These are phyloP conservation scores for Diarsia dahlii DNA, from an alignment of 2,888 invertebrate species.

Conservation along the genomic window DNA sequence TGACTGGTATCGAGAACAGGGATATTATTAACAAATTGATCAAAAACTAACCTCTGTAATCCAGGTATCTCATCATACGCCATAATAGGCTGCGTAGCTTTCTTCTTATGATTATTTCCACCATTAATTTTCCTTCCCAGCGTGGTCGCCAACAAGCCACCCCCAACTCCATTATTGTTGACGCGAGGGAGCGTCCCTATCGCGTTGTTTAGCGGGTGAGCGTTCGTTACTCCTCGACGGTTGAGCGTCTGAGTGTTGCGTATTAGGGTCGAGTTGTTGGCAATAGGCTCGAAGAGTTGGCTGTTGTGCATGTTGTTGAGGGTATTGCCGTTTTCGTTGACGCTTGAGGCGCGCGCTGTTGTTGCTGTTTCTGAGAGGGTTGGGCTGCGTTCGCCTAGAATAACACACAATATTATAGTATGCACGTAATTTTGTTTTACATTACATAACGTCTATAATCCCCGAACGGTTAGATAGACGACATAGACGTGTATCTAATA, in stretches of 20 bases:
- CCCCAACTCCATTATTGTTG: conserved; percentile 81
- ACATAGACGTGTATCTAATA: too few relatives aligned
- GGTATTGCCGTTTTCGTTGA: conserved; percentile 86
- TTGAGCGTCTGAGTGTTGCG: conserved; percentile 87
- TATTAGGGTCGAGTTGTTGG: conserved; percentile 79
- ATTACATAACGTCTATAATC: too few relatives aligned
- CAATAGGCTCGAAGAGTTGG: conserved; percentile 76
- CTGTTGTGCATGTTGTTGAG: conserved; percentile 79
- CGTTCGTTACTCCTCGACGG: conserved; percentile 80
- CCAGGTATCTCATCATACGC: conserved; percentile 92
- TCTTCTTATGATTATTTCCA: conserved; percentile 89
- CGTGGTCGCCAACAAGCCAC: conserved; percentile 83
- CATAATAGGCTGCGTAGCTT: conserved; percentile 88
- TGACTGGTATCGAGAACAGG: too few relatives aligned
- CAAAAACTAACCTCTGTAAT: conserved; percentile 80
- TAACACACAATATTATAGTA: too few relatives aligned
- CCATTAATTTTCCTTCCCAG: conserved; percentile 89
- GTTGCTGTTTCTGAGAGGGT: conserved; percentile 96
- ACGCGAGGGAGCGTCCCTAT: conserved; percentile 86
- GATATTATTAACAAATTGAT: not conserved
- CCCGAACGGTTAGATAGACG: too few relatives aligned
- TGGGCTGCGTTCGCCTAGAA: conserved; percentile 94
- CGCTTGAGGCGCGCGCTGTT: conserved; percentile 94
- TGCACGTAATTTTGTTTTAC: too few relatives aligned
- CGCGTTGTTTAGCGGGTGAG: conserved; percentile 86